Evolutionary conservation across 2,113 vertebrate genomes (phyloP), one percentile per base, ranked within the genome.

Genomic region (Xiphophorus hellerii): DNA sequence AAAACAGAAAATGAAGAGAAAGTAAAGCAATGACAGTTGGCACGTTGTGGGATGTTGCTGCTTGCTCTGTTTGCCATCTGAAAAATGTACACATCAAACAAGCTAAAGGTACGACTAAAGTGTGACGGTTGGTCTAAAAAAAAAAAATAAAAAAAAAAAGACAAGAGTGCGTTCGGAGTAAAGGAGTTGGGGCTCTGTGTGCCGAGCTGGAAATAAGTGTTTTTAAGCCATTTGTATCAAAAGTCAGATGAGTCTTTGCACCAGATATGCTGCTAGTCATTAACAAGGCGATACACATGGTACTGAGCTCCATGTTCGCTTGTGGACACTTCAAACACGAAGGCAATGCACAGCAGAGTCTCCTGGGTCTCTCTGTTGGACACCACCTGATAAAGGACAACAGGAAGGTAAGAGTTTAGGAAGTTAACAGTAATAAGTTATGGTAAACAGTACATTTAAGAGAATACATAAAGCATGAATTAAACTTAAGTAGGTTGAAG

Each of bases 331-430:
- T 98, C 97, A 4, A 98, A 98, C 77, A 98, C 97, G 30, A 98
- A 98, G 73, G 97, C 97, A 37, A 98, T 97, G 93, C 97, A 98
- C 35, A 98, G 96, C 92, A 98, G 88, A 84, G 97, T 98, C 93
- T 98, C 97, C 94, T 98, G 97, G 80, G 97, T 98, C 91, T 98
- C 97, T 91, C 97, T 95, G 94, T 97, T 97, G 0, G 97, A 98
- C 88, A 98, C 96, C 86, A 98, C 97, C 97, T 98, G 65, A 28
- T 5, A 42, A 76, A 2, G 66, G 77, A 66, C 63, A n/a, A 10
- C 6, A 65, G 62, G 7, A 54, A 13, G 12, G 2, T 15, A 4
- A 33, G 30, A 10, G 33, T 25, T 22, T 17, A 3, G 11, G 27
- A 30, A 28, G 29, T 62, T 25, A 51, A 54, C 48, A 54, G 48